Percentiles rank a stretch among this genome's conserved stretches.
Evolutionary conservation across 2,797 vertebrate species (phyloP).

Genomic region (Gobionotothen gibberifrons): DNA sequence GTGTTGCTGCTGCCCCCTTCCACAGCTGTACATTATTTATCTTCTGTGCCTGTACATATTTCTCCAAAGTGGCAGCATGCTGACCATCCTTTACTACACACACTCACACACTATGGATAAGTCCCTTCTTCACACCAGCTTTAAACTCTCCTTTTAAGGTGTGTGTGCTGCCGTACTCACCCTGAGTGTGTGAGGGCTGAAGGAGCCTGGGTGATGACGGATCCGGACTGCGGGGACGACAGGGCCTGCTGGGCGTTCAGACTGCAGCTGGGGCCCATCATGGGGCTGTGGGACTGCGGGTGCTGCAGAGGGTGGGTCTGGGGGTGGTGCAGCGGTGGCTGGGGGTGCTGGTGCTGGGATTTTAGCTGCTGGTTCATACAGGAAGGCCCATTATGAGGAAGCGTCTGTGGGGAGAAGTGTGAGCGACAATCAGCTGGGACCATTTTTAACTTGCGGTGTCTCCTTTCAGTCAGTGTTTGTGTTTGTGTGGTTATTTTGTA

Average conservation of each 20-base stretch:
- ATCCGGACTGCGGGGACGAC: conserved; percentile 93
- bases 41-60: no score
- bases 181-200: conserved; percentile 86
- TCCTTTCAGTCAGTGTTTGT: conserved; percentile 16
- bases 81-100: no score
- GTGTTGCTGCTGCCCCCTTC: no score
- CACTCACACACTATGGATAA: no score
- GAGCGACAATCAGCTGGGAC: conserved; percentile 41
- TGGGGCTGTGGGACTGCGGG: conserved; percentile 69
- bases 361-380: conserved; percentile 88
- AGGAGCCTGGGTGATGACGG: conserved; percentile 94
- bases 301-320: conserved; percentile 83
- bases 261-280: conserved; percentile 79
- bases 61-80: no score
- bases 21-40: no score
- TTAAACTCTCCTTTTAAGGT: not conserved
- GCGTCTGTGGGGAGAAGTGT: conserved; percentile 87
- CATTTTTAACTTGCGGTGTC: conserved; percentile 23
- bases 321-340: conserved; percentile 89
- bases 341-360: conserved; percentile 87
- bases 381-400: conserved; percentile 88
- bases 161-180: conserved; percentile 68
- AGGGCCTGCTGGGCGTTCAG: conserved; percentile 88
- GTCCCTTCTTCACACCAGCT: no score
- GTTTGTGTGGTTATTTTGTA: conserved; percentile 16